phyloP scores from a whole-genome alignment of 1,140 invertebrate species.

The Nasonia giraulti region DNA sequence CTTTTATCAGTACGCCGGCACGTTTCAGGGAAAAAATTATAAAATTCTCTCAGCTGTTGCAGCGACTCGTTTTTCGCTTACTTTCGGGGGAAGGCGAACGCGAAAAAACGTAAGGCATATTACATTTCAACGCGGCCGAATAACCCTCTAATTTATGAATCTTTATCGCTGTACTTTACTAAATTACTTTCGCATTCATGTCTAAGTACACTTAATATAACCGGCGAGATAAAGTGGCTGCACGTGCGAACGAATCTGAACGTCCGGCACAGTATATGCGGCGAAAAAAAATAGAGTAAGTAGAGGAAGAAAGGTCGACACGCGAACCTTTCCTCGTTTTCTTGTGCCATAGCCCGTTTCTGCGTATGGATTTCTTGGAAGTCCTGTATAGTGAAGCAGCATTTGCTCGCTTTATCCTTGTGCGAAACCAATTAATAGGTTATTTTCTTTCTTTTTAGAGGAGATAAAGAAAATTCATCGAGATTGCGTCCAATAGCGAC shows the following conservation, averaged over 20 bases:
- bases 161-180: conserved; percentile 42
- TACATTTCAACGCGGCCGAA: conserved; percentile 6
- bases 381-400: neutral
- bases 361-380: neutral
- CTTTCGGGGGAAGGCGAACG: conserved; percentile 11
- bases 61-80: conserved; percentile 34
- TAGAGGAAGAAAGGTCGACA: neutral
- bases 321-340: conserved; percentile 22
- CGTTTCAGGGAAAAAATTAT: neutral
- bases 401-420: neutral
- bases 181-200: conserved; percentile 50
- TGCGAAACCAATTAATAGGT: neutral
- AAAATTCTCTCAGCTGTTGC: conserved; percentile 17
- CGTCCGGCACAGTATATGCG: conserved; percentile 3
- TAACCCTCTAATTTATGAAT: conserved; percentile 46
- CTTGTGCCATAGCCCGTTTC: neutral
- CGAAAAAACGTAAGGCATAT: conserved; percentile 25
- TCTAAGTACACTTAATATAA: conserved; percentile 39
- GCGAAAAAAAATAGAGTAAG: neutral
- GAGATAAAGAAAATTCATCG: too few relatives aligned
- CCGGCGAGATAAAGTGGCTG: conserved; percentile 36
- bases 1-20: neutral
- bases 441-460: too few relatives aligned
- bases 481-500: too few relatives aligned
- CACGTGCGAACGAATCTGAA: conserved; percentile 44